Evolutionary conservation across 2,888 invertebrate species (phyloP), one percentile per base, ranked within the genome.

Genomic region (Uropetala carovei): DNA sequence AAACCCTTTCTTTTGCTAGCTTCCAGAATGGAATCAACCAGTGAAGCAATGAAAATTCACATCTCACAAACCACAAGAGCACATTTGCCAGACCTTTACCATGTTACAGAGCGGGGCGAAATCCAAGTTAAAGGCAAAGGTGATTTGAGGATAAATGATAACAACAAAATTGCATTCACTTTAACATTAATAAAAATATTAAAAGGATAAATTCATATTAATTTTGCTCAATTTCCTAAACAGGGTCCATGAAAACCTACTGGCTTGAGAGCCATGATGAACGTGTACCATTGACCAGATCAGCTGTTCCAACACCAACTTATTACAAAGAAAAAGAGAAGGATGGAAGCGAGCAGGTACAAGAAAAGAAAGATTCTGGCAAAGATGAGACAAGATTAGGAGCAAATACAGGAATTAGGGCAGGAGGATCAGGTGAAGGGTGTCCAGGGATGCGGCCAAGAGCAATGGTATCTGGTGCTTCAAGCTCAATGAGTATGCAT

Each of bases 91-190:
- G 95, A 96, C 0, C 96, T 96, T 0, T 99, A 98, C 94, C 96
- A 96, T 94, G 97, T 98, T 7, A 96, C 96, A 13, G 98, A 98
- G 94, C 96, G 98, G 11, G 98, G 98, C 4, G 98, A 98, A 94
- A 98, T 98, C 93, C 97, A 97, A 94, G 97, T 99, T 0, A 99
- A 99, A 95, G 99, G 98, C 84, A 98, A 98, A 96, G 98, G 98
- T 96, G 95, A 94, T 93, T 91, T 22, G 11, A 68, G 82, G 22
- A 91, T 56, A 56, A 58, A 18, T 85, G 16, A 9, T 22, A 22
- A 13, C 22, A 30, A 16, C 64, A 64, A 64, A 64, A 64, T 64
- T 43, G 43, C 43, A 43, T 43, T 1, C 43, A 43, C 43, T 43
- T 5, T 43, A 43, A 43, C 43, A 43, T 43, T 43, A 43, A 43